phyloP scores from a whole-genome alignment of 2,888 invertebrate species.

The Melinaea marsaeus region DNA sequence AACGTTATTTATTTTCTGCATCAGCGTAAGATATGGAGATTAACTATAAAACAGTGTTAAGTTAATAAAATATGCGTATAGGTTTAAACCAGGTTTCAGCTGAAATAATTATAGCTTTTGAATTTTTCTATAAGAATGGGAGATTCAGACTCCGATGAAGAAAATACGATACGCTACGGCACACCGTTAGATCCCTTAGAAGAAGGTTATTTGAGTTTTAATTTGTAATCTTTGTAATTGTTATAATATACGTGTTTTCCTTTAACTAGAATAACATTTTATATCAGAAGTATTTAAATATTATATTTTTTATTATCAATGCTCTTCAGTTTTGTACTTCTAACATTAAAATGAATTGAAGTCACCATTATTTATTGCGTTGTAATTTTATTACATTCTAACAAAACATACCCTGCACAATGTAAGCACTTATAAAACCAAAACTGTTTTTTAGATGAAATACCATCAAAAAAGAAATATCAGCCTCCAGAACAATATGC shows the following conservation, averaged over 20 bases:
- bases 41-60: too few species aligned
- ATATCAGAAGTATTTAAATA: too few species aligned
- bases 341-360: too few species aligned
- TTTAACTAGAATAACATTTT: too few species aligned
- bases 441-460: slow-evolving; percentile 78
- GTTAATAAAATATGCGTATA: too few species aligned
- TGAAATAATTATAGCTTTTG: neutral
- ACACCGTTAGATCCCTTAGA: slow-evolving; percentile 88
- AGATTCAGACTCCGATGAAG: slow-evolving; percentile 76
- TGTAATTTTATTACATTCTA: neutral
- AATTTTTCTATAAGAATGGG: slow-evolving; percentile 43
- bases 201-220: slow-evolving; percentile 81
- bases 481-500: slow-evolving; percentile 88
- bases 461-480: slow-evolving; percentile 88
- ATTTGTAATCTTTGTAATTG: too few species aligned
- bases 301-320: too few species aligned
- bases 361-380: too few species aligned
- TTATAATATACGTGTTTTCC: too few species aligned
- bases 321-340: too few species aligned
- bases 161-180: slow-evolving; percentile 85
- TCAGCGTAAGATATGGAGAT: too few species aligned
- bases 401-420: neutral
- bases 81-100: neutral
- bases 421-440: neutral
- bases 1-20: too few species aligned